These are phyloP conservation scores for Mus pahari DNA, from an alignment of 2,113 vertebrate species.

Conservation along the genomic window DNA sequence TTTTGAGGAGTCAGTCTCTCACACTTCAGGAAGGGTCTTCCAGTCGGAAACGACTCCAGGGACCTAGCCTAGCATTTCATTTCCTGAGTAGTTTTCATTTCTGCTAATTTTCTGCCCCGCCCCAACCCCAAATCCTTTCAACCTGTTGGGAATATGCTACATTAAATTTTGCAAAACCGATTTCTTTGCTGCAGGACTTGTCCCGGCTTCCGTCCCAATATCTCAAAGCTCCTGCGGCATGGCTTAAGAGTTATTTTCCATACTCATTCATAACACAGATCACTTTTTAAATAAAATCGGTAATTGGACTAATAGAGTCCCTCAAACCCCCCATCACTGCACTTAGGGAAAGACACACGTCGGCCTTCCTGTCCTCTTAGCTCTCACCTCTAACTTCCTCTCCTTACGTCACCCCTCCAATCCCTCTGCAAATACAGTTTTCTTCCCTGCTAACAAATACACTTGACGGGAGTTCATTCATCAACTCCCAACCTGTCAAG, in stretches of 20 bases:
- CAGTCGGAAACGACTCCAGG: background rate
- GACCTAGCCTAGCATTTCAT: background rate
- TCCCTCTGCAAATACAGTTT: background rate
- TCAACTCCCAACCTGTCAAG: background rate
- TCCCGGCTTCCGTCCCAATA: background rate
- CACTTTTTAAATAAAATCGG: background rate
- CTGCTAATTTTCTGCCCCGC: background rate
- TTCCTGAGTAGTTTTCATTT: background rate
- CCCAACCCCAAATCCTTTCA: background rate
- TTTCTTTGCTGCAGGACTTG: background rate
- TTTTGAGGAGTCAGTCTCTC: background rate
- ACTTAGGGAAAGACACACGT: background rate
- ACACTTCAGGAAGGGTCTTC: background rate
- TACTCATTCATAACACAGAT: background rate
- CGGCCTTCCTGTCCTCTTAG: background rate
- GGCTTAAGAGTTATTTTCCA: background rate
- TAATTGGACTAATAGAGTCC: background rate
- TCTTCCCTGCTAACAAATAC: slow-evolving; percentile 8
- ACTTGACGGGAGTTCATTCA: background rate
- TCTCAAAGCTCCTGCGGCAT: background rate
- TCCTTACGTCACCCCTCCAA: background rate
- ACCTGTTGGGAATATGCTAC: background rate
- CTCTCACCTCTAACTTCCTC: background rate
- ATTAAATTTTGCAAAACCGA: background rate
- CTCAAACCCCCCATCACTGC: background rate